A percentile compares a stretch with the other conserved stretches of the same genome.
phyloP scores from a whole-genome alignment of 2,888 invertebrate genomes.

The Ptilodon capucinus region DNA sequence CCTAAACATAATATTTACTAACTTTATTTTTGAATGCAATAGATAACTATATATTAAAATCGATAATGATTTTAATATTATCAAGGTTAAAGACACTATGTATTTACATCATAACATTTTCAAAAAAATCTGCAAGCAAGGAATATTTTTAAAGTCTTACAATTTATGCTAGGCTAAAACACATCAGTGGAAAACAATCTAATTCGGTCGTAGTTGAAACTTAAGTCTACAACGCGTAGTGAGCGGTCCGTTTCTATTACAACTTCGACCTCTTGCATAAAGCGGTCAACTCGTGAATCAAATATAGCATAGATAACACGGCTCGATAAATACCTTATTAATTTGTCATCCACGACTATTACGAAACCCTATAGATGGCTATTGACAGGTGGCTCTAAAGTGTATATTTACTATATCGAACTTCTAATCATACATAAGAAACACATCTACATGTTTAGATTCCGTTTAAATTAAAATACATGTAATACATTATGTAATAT shows the following conservation, averaged over 20 bases:
- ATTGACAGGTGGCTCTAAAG: slow-evolving; percentile 1
- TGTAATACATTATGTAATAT: no score
- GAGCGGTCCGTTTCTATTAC: slow-evolving; percentile 1
- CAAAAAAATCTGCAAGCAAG: no score
- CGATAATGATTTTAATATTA: no score
- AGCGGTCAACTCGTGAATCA: slow-evolving; percentile 31
- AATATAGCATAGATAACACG: slow-evolving; percentile 22
- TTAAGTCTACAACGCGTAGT: no score
- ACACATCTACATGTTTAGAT: slow-evolving; percentile 2
- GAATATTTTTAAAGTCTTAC: no score
- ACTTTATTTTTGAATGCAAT: no score
- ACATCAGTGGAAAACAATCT: no score
- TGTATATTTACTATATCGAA: slow-evolving; percentile 4
- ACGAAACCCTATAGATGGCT: slow-evolving; percentile 5
- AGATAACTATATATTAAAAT: no score
- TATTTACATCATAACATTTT: no score
- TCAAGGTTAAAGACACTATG: no score
- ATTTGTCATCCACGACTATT: slow-evolving; percentile 28
- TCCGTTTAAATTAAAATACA: slow-evolving; percentile 3
- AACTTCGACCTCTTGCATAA: slow-evolving; percentile 28
- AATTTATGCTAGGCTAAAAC: no score
- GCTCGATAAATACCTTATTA: slow-evolving; percentile 33
- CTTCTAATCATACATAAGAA: slow-evolving; percentile 1
- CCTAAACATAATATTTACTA: no score
- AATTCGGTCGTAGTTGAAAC: background rate